Percentiles rank a stretch among this genome's conserved stretches.
Conservation (phyloP, 2,797 vertebrate species). For the Cryptoprocta ferox region DNA sequence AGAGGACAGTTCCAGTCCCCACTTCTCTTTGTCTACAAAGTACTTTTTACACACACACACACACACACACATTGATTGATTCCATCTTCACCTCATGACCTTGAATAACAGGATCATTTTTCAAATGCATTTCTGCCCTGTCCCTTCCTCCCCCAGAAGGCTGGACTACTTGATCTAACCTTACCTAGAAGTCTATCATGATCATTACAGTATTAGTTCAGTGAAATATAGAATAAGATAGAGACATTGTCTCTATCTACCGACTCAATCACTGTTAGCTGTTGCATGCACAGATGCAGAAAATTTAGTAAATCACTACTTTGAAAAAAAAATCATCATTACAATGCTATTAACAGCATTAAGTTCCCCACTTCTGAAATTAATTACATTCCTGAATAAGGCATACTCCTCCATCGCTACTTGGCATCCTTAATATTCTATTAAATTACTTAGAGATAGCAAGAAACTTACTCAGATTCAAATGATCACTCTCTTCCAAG, state of each 20-base stretch:
- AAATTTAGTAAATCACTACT: constrained; percentile 41
- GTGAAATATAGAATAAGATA: neutral
- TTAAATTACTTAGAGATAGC: constrained; percentile 63
- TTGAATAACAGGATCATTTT: constrained; percentile 68
- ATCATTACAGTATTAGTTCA: neutral
- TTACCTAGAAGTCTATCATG: constrained; percentile 1
- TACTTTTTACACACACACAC: neutral
- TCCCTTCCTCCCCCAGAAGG: neutral
- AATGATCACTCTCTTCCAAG: constrained; percentile 49
- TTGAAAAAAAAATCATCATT: neutral
- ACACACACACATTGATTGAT: neutral
- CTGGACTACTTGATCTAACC: neutral
- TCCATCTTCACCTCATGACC: constrained; percentile 58
- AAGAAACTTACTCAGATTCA: constrained; percentile 60
- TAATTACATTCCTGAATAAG: constrained; percentile 17
- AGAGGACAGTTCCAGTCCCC: neutral
- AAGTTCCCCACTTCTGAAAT: constrained; percentile 52
- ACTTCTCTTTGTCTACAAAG: neutral
- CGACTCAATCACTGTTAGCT: neutral
- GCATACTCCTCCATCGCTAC: neutral
- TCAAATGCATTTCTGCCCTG: constrained; percentile 63
- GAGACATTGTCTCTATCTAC: neutral
- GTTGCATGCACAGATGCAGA: neutral
- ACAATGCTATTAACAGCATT: constrained; percentile 44
- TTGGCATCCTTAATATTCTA: constrained; percentile 48